Conservation (phyloP, 2,113 vertebrate species). For the Halichoerus grypus region DNA sequence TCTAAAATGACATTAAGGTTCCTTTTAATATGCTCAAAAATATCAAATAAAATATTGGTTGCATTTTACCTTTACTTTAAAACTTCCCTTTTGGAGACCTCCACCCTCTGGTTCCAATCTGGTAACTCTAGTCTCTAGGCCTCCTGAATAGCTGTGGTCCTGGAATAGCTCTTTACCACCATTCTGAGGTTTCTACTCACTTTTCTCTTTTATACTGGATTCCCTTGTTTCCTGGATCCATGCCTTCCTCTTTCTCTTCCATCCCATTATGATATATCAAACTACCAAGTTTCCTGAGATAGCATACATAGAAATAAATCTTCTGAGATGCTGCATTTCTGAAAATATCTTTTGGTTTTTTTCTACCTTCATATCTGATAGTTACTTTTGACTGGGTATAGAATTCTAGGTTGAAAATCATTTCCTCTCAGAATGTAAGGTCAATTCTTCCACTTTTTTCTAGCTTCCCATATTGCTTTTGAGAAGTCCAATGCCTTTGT, state of each 20-base stretch:
- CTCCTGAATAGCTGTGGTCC: not conserved
- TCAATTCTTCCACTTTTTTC: constrained; percentile 57
- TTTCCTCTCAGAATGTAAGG: constrained; percentile 46
- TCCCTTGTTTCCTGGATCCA: not conserved
- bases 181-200: not conserved
- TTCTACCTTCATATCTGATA: not conserved
- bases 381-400: constrained; percentile 2
- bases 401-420: not conserved
- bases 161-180: not conserved
- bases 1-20: not conserved
- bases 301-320: not conserved
- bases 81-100: not conserved
- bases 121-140: not conserved
- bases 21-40: not conserved
- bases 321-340: not conserved
- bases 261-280: not conserved
- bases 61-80: not conserved
- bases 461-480: constrained; percentile 37
- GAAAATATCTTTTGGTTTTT: not conserved
- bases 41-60: not conserved
- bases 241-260: not conserved
- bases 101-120: not conserved
- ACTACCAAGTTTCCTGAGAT: constrained; percentile 25
- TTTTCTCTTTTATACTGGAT: not conserved
- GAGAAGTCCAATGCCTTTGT: not conserved